Evolutionary conservation across 2,113 vertebrate genomes (phyloP).

Genomic region (Chaetops frenatus): DNA sequence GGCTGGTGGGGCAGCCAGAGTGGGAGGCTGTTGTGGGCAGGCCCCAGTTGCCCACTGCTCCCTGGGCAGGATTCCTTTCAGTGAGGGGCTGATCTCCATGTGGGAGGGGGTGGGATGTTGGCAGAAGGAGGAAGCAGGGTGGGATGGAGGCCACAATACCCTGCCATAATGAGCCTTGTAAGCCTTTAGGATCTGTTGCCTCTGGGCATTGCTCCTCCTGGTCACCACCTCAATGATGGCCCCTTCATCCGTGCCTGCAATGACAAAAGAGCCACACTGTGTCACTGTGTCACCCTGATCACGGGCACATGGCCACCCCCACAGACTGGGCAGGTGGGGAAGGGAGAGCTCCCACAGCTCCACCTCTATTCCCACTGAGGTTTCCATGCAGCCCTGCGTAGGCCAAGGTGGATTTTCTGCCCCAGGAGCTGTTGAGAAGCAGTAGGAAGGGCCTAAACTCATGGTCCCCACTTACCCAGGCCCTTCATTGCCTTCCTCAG

Average conservation of each 20-base stretch:
- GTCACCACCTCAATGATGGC: constrained; percentile 88
- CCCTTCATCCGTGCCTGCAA: constrained; percentile 87
- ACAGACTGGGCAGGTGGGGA: neutral
- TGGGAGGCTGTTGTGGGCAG: neutral
- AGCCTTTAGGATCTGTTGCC: constrained; percentile 86
- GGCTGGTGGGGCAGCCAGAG: neutral
- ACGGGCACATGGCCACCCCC: accelerated
- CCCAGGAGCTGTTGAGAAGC: neutral
- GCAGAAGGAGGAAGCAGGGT: neutral
- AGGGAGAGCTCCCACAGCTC: neutral
- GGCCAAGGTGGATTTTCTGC: neutral
- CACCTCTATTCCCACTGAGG: accelerated
- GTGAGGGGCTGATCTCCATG: accelerated
- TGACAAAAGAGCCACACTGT: neutral
- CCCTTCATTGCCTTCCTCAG: constrained; percentile 98
- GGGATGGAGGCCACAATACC: constrained; percentile 57
- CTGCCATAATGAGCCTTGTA: constrained; percentile 94
- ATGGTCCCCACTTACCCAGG: constrained; percentile 71
- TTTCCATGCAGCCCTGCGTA: accelerated
- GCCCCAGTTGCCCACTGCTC: neutral
- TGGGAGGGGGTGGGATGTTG: neutral
- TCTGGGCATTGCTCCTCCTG: constrained; percentile 83
- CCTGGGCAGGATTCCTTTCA: neutral
- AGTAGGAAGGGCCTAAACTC: neutral
- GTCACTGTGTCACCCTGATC: neutral